phyloP scores from a whole-genome alignment of 2,797 vertebrate species.

The Pangasius djambal region DNA sequence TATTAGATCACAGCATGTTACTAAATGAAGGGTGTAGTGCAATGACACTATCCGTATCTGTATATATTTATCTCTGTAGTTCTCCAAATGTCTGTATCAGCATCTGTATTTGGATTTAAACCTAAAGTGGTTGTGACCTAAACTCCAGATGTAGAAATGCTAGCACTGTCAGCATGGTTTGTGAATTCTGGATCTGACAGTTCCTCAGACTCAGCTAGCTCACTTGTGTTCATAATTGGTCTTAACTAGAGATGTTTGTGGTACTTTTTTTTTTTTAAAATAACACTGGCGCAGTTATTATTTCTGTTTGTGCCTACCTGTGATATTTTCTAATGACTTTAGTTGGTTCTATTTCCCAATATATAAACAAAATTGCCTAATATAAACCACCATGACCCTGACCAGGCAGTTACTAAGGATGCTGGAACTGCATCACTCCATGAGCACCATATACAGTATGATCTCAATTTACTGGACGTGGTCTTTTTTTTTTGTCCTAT shows the following conservation, averaged over 20 bases:
- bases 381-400: background rate
- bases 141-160: background rate
- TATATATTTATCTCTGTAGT: background rate
- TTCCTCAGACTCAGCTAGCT: background rate
- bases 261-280: background rate
- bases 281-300: background rate
- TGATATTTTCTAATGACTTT: background rate
- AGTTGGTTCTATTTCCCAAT: background rate
- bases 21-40: background rate
- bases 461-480: background rate
- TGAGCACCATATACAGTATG: background rate
- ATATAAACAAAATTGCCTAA: background rate
- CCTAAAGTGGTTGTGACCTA: background rate
- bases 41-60: background rate
- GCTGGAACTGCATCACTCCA: background rate
- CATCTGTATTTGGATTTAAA: background rate
- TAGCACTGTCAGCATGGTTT: background rate
- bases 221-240: background rate
- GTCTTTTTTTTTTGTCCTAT: background rate
- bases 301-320: background rate
- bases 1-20: background rate
- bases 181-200: background rate
- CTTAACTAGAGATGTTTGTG: background rate
- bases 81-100: background rate
- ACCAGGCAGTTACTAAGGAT: conserved; percentile 4